phyloP scores from a whole-genome alignment of 2,888 invertebrate genomes.

The Hirtodrosophila cameraria region DNA sequence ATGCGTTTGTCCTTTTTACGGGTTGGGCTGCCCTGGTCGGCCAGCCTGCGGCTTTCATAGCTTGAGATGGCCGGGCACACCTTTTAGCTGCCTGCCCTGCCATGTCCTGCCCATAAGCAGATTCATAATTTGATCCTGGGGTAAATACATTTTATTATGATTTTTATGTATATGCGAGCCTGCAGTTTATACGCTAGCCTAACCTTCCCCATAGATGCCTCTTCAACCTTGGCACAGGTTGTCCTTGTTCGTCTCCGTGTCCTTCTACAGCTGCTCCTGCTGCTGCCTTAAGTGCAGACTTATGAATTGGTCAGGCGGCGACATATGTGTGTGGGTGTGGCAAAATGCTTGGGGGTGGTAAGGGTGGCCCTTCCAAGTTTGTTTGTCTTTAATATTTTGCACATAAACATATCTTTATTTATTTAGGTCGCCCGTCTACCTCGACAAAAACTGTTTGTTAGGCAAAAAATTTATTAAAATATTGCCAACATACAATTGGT shows the following conservation, averaged over 20 bases:
- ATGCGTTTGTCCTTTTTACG: constrained; percentile 76
- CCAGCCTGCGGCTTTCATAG: constrained; percentile 76
- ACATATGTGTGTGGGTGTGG: constrained; percentile 42
- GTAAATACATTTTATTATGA: constrained; percentile 83
- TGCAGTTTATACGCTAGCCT: constrained; percentile 66
- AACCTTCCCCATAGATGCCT: constrained; percentile 24
- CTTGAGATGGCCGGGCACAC: constrained; percentile 67
- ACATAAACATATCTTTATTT: constrained; percentile 83
- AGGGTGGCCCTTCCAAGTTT: constrained; percentile 41
- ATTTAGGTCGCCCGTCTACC: constrained; percentile 75
- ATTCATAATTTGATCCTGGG: constrained; percentile 83
- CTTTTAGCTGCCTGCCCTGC: constrained; percentile 59
- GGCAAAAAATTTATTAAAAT: constrained; percentile 68
- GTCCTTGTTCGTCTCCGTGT: constrained; percentile 42
- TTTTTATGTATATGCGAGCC: constrained; percentile 76
- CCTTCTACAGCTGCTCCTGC: constrained; percentile 22
- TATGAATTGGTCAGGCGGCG: constrained; percentile 78
- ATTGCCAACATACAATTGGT: constrained; percentile 45
- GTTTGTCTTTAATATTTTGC: constrained; percentile 82
- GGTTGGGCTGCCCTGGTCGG: constrained; percentile 22
- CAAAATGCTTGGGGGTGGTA: constrained; percentile 19
- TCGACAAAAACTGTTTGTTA: constrained; percentile 50
- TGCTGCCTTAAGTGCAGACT: constrained; percentile 73
- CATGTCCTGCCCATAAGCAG: constrained; percentile 66
- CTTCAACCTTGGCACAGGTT: constrained; percentile 72